Percentiles rank a stretch among this genome's conserved stretches.
These are phyloP conservation scores for Callorhinus ursinus DNA, from an alignment of 2,113 vertebrate genomes.

Conservation along the genomic window DNA sequence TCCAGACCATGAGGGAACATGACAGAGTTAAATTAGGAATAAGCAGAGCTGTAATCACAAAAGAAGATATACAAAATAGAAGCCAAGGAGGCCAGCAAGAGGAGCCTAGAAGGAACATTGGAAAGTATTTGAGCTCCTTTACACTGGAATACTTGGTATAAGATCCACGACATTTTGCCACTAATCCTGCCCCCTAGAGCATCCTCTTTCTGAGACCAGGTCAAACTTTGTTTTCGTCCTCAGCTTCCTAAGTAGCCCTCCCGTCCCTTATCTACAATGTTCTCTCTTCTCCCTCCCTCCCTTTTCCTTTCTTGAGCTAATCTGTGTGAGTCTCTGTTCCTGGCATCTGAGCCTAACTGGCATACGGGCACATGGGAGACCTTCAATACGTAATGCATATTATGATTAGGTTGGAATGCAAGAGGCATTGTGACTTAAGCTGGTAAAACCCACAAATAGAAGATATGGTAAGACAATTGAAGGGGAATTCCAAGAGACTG, in stretches of 20 bases:
- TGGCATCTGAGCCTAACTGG: neutral
- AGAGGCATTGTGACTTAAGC: neutral
- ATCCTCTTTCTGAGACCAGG: neutral
- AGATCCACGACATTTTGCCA: neutral
- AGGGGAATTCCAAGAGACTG: neutral
- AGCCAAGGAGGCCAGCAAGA: neutral
- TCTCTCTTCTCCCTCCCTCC: neutral
- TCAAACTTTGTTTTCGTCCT: neutral
- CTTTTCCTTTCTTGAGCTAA: neutral
- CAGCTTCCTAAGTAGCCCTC: neutral
- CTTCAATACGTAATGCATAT: neutral
- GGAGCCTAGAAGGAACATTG: neutral
- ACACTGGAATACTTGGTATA: neutral
- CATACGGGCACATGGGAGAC: neutral
- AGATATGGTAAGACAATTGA: neutral
- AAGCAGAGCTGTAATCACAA: neutral
- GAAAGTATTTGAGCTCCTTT: neutral
- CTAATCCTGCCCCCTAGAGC: neutral
- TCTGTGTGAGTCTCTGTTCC: neutral
- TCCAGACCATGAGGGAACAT: neutral
- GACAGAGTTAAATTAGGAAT: conserved; percentile 34
- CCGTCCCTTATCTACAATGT: neutral
- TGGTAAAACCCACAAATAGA: neutral
- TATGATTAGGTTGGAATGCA: neutral
- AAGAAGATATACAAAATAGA: neutral